Base-by-base conservation (phyloP, 2,888 invertebrate genomes). In the Antheraea yamamai region DNA sequence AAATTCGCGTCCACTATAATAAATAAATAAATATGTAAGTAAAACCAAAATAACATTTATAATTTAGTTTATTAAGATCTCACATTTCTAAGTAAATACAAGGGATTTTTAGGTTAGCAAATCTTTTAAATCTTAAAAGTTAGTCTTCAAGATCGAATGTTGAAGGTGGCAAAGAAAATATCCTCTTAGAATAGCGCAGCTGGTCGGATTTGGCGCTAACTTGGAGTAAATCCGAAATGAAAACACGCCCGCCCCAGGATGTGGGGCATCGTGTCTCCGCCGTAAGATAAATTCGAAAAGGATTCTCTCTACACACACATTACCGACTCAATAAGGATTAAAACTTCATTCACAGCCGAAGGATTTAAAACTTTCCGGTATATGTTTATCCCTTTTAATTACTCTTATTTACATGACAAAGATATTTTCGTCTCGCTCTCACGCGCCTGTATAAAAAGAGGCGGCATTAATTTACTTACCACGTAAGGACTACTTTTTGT, bases 121-220 rank as follows among this genome's bases (percentile, higher is more conserved):
- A 94, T 93, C 93, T 93, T 94, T 93, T 92, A 94, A 94, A 94
- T 92, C 93, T 91, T 92, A 93, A 94, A 93, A 94, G 91, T 91
- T 88, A 93, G 91, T 91, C 89, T 89, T 91, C 90, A 92, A 91
- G 93, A 93, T 93, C 92, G 87, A 86, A 89, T 91, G 91, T 91
- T 85, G 90, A 88, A 88, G 83, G 87, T 88, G 90, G 91, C 91
- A 93, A 94, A 91, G 92, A 93, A 94, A 94, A 94, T 90, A 93
- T 89, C 89, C 89, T 86, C 87, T 88, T 84, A 86, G 87, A 91
- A 90, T 85, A 87, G 86, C 91, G 88, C 93, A 93, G 92, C 90
- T 94, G 92, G 84, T 87, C 85, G 91, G 92, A 90, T 93, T 91
- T 91, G 88, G 91, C 89, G 91, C 88, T 88, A 93, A 93, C 86